Percentiles rank a stretch among this genome's conserved stretches.
phyloP scores from a whole-genome alignment of 2,888 invertebrate genomes.

The Ichneumoninae sp. region DNA sequence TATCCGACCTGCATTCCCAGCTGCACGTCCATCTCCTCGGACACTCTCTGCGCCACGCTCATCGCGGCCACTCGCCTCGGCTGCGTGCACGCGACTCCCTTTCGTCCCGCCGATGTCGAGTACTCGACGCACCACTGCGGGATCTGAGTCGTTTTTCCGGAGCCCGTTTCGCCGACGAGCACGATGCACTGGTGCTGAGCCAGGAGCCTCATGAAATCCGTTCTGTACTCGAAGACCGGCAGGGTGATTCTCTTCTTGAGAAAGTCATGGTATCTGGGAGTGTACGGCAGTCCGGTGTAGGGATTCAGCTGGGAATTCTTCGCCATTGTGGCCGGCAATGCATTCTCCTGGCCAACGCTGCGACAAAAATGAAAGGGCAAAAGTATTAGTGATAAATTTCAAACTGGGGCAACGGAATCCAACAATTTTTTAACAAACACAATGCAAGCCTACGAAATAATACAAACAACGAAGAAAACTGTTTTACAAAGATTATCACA shows the following conservation, averaged over 20 bases:
- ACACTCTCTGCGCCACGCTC: constrained; percentile 99
- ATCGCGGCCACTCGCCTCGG: constrained; percentile 99
- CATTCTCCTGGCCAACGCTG: constrained; percentile 74
- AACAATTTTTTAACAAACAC: not conserved
- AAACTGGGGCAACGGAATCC: no score
- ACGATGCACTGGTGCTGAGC: constrained; percentile 97
- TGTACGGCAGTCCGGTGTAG: constrained; percentile 93
- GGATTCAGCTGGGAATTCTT: constrained; percentile 87
- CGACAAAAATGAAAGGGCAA: not conserved
- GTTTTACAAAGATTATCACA: not conserved
- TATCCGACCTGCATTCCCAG: constrained; percentile 95
- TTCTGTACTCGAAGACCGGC: constrained; percentile 99
- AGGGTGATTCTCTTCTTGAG: constrained; percentile 94
- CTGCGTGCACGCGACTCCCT: constrained; percentile 98
- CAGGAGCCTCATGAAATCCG: constrained; percentile 97
- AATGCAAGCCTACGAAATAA: not conserved
- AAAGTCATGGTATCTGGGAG: constrained; percentile 94
- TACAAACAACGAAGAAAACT: not conserved
- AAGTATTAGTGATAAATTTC: not conserved
- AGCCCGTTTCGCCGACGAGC: constrained; percentile 99
- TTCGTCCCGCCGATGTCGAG: constrained; percentile 88
- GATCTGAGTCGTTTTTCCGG: constrained; percentile 99
- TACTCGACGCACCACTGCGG: constrained; percentile 97
- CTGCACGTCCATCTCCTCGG: constrained; percentile 99
- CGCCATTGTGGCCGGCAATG: constrained; percentile 1